Percentiles rank a stretch among this genome's conserved stretches.
phyloP scores from a whole-genome alignment of 2,113 vertebrate genomes.

The Nipponia nippon region DNA sequence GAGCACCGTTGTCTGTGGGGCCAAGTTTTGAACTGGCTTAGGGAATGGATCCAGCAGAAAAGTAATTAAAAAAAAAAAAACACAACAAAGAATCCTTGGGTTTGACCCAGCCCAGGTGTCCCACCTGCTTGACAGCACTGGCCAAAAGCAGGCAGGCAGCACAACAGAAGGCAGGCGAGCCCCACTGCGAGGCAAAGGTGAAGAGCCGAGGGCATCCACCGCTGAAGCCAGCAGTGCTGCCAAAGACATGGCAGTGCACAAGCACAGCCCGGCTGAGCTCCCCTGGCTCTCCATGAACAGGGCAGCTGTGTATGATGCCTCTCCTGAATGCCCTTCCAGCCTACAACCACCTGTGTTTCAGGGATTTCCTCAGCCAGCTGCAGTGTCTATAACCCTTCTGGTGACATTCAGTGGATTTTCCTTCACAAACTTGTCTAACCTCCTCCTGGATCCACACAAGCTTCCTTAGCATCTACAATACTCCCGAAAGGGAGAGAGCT shows the following conservation, averaged over 20 bases:
- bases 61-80: not conserved
- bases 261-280: not conserved
- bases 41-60: not conserved
- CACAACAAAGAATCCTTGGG: not conserved
- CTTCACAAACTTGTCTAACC: not conserved
- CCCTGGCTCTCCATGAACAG: not conserved
- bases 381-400: not conserved
- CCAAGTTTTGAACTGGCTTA: not conserved
- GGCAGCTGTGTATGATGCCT: not conserved
- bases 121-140: not conserved
- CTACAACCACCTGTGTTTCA: not conserved
- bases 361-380: not conserved
- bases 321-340: not conserved
- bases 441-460: not conserved
- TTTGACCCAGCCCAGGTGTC: not conserved
- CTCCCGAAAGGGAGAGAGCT: not conserved
- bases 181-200: accelerated
- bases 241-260: not conserved
- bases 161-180: not conserved
- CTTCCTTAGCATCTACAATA: not conserved
- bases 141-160: not conserved
- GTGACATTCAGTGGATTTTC: not conserved
- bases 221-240: not conserved
- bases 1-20: not conserved
- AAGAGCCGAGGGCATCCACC: not conserved